Evolutionary conservation across 2,888 invertebrate species (phyloP).

Genomic region (Drosophila vallismaia): DNA sequence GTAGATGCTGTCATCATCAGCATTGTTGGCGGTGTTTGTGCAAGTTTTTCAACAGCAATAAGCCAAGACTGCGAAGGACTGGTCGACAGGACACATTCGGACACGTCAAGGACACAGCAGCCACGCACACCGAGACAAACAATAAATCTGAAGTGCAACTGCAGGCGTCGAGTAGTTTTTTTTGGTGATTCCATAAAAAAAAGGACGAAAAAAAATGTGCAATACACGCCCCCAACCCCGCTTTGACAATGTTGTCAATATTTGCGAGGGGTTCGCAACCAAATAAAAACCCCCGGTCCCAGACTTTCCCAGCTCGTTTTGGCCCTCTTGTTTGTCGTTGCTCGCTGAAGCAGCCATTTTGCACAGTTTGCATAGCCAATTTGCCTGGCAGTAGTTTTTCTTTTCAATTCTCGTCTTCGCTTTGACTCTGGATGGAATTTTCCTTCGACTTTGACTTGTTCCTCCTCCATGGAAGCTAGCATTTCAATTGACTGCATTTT

Average conservation of each 20-base stretch:
- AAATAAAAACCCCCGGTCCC: not conserved
- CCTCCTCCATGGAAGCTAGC: slow-evolving; percentile 43
- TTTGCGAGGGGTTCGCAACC: slow-evolving; percentile 8
- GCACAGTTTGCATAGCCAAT: slow-evolving; percentile 72
- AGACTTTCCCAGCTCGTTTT: slow-evolving; percentile 12
- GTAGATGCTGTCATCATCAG: slow-evolving; percentile 65
- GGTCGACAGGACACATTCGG: slow-evolving; percentile 29
- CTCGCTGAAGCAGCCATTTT: slow-evolving; percentile 68
- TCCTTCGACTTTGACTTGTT: slow-evolving; percentile 41
- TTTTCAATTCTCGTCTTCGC: slow-evolving; percentile 33
- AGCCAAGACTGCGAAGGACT: slow-evolving; percentile 39
- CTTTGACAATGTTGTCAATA: slow-evolving; percentile 40
- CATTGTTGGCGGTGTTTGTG: slow-evolving; percentile 54
- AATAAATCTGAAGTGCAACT: slow-evolving; percentile 75
- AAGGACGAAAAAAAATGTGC: slow-evolving; percentile 37
- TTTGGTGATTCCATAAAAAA: slow-evolving; percentile 14
- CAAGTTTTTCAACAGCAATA: slow-evolving; percentile 55
- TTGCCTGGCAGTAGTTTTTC: slow-evolving; percentile 59
- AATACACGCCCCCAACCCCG: slow-evolving; percentile 12
- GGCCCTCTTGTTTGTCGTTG: slow-evolving; percentile 59
- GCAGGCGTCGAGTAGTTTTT: slow-evolving; percentile 35
- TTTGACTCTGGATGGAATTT: slow-evolving; percentile 43
- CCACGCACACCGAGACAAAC: slow-evolving; percentile 64
- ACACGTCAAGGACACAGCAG: slow-evolving; percentile 36
- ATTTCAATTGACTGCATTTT: slow-evolving; percentile 69